These are phyloP conservation scores for Lasiurus cinereus DNA, from an alignment of 2,113 vertebrate genomes.

Conservation along the genomic window DNA sequence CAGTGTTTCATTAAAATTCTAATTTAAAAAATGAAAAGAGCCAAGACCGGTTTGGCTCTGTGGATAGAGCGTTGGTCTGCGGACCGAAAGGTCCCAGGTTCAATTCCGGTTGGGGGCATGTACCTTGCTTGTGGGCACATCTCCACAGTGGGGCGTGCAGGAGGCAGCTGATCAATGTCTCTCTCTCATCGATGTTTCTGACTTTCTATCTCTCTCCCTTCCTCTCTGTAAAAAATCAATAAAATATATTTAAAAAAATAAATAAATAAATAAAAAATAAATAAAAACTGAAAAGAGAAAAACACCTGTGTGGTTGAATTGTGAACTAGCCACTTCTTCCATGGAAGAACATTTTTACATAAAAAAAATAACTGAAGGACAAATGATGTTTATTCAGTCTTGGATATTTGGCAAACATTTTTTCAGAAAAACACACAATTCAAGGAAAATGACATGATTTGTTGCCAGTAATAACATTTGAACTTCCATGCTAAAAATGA, in stretches of 20 bases:
- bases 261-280: too few relatives aligned
- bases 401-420: neutral
- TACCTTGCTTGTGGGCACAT: too few relatives aligned
- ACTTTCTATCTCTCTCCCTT: too few relatives aligned
- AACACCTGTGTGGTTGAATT: neutral
- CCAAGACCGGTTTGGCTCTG: too few relatives aligned
- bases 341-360: neutral
- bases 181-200: too few relatives aligned
- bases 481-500: slow-evolving; percentile 4
- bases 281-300: neutral
- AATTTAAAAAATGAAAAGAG: neutral
- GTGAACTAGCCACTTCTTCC: neutral
- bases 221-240: too few relatives aligned
- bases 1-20: neutral
- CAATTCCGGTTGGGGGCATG: too few relatives aligned
- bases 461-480: neutral
- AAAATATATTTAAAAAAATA: too few relatives aligned
- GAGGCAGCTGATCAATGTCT: too few relatives aligned
- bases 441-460: slow-evolving; percentile 17
- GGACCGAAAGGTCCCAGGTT: too few relatives aligned
- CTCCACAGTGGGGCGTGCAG: too few relatives aligned
- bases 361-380: neutral
- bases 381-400: slow-evolving; percentile 1
- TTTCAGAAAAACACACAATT: neutral
- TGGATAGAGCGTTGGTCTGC: too few relatives aligned